Conservation (phyloP, 1,140 invertebrate genomes). For the Drosophila jambulina region DNA sequence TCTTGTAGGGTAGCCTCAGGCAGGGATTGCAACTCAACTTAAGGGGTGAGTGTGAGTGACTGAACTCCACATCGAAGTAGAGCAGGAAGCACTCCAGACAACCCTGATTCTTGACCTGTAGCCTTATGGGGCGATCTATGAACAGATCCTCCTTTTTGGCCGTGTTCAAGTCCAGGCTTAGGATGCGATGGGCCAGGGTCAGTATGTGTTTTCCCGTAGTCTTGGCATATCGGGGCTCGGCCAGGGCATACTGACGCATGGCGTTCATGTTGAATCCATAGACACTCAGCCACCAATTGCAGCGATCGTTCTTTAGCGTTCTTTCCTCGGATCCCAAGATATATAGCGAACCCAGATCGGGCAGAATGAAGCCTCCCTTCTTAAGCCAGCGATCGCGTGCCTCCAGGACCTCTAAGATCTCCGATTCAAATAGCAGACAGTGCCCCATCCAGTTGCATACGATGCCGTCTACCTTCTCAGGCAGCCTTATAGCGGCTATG, state of each 20-base stretch:
- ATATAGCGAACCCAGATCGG: slow-evolving; percentile 93
- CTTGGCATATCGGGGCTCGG: slow-evolving; percentile 89
- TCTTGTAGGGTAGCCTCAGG: slow-evolving; percentile 19
- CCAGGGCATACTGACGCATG: slow-evolving; percentile 50
- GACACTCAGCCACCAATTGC: slow-evolving; percentile 61
- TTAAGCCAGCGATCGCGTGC: slow-evolving; percentile 94
- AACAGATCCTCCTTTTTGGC: slow-evolving; percentile 21
- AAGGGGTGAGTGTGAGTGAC: slow-evolving; percentile 43
- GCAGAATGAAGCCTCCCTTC: slow-evolving; percentile 90
- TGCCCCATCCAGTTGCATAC: slow-evolving; percentile 99
- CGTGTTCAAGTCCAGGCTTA: slow-evolving; percentile 47
- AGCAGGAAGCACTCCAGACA: slow-evolving; percentile 60
- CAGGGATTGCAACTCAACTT: slow-evolving; percentile 57
- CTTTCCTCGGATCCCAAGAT: slow-evolving; percentile 89
- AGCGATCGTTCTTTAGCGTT: slow-evolving; percentile 49
- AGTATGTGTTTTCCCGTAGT: slow-evolving; percentile 95
- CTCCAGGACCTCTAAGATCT: slow-evolving; percentile 93
- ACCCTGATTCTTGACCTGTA: slow-evolving; percentile 39
- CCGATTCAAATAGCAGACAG: slow-evolving; percentile 95
- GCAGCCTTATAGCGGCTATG: slow-evolving; percentile 90
- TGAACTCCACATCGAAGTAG: slow-evolving; percentile 73
- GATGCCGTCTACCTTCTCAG: slow-evolving; percentile 96
- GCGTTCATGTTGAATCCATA: slow-evolving; percentile 65
- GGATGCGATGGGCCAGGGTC: slow-evolving; percentile 59
- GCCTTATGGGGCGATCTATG: slow-evolving; percentile 19